These are phyloP conservation scores for Cataglyphis cursor DNA, from an alignment of 2,888 invertebrate genomes.

Conservation along the genomic window DNA sequence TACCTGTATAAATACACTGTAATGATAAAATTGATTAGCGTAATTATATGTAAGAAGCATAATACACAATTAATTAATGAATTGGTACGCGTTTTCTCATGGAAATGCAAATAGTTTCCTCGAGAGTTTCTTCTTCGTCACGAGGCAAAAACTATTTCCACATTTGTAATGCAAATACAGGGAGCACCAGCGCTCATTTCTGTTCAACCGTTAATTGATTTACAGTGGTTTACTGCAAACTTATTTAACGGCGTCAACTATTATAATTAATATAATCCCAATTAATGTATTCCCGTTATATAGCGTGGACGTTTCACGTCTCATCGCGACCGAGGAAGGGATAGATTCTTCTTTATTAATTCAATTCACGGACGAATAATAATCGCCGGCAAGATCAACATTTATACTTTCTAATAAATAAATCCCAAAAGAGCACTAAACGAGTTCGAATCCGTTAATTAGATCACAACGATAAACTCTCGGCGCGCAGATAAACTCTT, in stretches of 20 bases:
- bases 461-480: conserved; percentile 51
- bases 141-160: conserved; percentile 32
- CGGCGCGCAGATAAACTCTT: conserved; percentile 46
- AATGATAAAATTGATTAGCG: not conserved
- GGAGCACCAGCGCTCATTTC: conserved; percentile 19
- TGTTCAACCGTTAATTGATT: conserved; percentile 44
- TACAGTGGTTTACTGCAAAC: conserved; percentile 22
- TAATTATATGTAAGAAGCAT: not conserved
- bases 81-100: not conserved
- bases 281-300: conserved; percentile 41
- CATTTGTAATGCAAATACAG: conserved; percentile 46
- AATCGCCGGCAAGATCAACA: conserved; percentile 42
- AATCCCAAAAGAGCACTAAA: conserved; percentile 39
- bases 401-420: conserved; percentile 53
- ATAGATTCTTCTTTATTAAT: conserved; percentile 32
- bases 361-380: conserved; percentile 30
- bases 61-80: conserved; percentile 14
- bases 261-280: conserved; percentile 6
- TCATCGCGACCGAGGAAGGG: not conserved
- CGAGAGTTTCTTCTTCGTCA: conserved; percentile 18
- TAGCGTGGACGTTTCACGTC: not conserved
- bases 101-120: conserved; percentile 12
- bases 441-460: conserved; percentile 44
- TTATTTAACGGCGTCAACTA: conserved; percentile 42
- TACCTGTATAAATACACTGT: too few relatives aligned